Base-by-base conservation (phyloP, 2,888 invertebrate genomes). In the Heliconius ethilla region DNA sequence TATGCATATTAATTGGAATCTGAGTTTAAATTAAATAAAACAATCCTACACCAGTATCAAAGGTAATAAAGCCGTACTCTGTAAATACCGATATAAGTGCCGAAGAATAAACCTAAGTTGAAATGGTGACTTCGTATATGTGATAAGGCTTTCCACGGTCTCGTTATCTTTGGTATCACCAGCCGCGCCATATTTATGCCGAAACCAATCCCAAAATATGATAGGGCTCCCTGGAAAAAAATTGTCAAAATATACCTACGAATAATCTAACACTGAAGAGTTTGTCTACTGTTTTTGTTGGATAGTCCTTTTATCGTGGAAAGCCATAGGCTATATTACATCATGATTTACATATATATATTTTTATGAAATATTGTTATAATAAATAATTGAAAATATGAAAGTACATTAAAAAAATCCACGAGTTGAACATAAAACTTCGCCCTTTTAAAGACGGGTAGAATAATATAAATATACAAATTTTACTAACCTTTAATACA, bases 11-110 rank as follows among this genome's bases (percentile, higher is more conserved):
- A 18, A 51, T 51, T 51, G 18, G 18, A 51, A 0, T n/a, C n/a
- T n/a, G n/a, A 63, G 15, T 15, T 15, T 15, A 63, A 27, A 63
- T 27, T 27, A 4, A 51, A 27, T 22, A 13, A 27, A 51, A n/a
- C 22, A 55, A 51, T 15, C 70, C 70, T 55, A 55, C 33, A 70
- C 70, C 29, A 70, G 11, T 70, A 70, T 45, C 29, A 51, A 70
- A 79, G 37, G 25, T 59, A 74, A 81, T 79, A 73, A 79, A 80
- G 81, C 90, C 92, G 90, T 93, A 95, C 95, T 93, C 94, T 92
- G 88, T 95, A 95, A 89, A 95, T 94, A 92, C 94, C 94, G 82
- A 94, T 93, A 89, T 95, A 94, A 85, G 92, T 91, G 85, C 92
- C 91, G 86, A 94, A 92, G 87, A 94, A 95, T 76, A 94, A 80